Conservation (phyloP, 2,888 invertebrate genomes). For the Xylophagus ater region DNA sequence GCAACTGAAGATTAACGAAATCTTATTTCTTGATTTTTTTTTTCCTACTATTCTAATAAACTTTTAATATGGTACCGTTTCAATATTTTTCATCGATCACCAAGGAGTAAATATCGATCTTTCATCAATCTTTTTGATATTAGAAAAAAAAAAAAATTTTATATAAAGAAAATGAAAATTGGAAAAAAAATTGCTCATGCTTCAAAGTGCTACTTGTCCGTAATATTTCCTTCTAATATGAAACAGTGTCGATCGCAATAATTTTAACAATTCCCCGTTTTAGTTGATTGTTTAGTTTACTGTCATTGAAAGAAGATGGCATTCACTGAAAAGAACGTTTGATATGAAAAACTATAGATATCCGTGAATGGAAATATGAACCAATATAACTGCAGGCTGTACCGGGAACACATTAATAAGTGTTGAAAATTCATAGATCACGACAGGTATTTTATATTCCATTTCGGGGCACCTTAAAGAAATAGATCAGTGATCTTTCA, state of each 20-base stretch:
- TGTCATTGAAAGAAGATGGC: not conserved
- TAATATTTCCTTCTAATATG: slow-evolving; percentile 10
- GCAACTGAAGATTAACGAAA: slow-evolving; percentile 7
- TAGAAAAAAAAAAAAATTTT: too few species aligned
- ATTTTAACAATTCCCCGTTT: not conserved
- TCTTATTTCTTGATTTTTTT: slow-evolving; percentile 9
- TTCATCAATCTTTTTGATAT: slow-evolving; percentile 13
- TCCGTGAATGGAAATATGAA: slow-evolving; percentile 15
- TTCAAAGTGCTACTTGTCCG: slow-evolving; percentile 17
- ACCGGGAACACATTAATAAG: slow-evolving; percentile 18
- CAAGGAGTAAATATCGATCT: slow-evolving; percentile 12
- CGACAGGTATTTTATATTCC: slow-evolving; percentile 19
- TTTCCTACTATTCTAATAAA: slow-evolving; percentile 1
- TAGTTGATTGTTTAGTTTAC: too few species aligned
- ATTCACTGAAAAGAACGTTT: not conserved
- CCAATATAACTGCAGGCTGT: slow-evolving; percentile 16
- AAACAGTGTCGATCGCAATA: not conserved
- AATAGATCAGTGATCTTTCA: slow-evolving; percentile 19
- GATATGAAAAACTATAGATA: not conserved
- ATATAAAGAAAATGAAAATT: too few species aligned
- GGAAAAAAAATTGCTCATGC: too few species aligned
- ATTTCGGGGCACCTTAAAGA: slow-evolving; percentile 18
- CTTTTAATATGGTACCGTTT: slow-evolving; percentile 4
- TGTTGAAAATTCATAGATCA: slow-evolving; percentile 20
- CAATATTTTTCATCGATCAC: slow-evolving; percentile 10